Conservation (phyloP, 1,140 invertebrate genomes). For the Pseudomyrmex cubaensis region DNA sequence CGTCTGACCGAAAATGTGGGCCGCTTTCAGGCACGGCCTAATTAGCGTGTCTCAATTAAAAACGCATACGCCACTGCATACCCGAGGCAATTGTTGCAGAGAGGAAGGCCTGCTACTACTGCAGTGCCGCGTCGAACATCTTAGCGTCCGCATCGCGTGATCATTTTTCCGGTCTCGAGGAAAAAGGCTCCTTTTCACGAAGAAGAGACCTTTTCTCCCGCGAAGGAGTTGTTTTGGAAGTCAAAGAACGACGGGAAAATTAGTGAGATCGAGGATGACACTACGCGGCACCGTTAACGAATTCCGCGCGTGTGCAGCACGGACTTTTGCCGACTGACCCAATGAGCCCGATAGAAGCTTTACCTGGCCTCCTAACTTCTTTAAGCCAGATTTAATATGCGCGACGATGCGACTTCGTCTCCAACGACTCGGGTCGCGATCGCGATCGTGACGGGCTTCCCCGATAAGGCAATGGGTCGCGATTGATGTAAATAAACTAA, state of each 20-base stretch:
- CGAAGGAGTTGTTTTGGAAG: slow-evolving; percentile 10
- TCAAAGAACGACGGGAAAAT: slow-evolving; percentile 24
- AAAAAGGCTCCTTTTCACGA: neutral
- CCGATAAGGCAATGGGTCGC: neutral
- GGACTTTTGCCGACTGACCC: slow-evolving; percentile 78
- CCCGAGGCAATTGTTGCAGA: slow-evolving; percentile 82
- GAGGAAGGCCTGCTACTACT: slow-evolving; percentile 74
- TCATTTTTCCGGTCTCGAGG: slow-evolving; percentile 1
- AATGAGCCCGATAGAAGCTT: slow-evolving; percentile 78
- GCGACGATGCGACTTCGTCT: slow-evolving; percentile 31
- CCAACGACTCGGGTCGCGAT: slow-evolving; percentile 43
- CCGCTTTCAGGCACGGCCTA: slow-evolving; percentile 49
- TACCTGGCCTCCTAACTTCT: slow-evolving; percentile 77
- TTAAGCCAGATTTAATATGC: slow-evolving; percentile 73
- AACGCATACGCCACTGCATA: slow-evolving; percentile 82
- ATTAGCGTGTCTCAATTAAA: slow-evolving; percentile 79
- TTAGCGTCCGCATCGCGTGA: slow-evolving; percentile 76
- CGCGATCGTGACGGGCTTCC: slow-evolving; percentile 58
- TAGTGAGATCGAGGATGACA: neutral
- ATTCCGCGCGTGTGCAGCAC: slow-evolving; percentile 65
- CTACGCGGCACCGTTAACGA: slow-evolving; percentile 70
- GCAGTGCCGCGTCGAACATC: slow-evolving; percentile 83
- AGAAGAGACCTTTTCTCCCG: neutral
- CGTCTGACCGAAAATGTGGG: slow-evolving; percentile 21
- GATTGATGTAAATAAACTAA: neutral